Evolutionary conservation across 1,140 invertebrate species (phyloP), one percentile per base, ranked within the genome.

Genomic region (Drosophila sechellia): DNA sequence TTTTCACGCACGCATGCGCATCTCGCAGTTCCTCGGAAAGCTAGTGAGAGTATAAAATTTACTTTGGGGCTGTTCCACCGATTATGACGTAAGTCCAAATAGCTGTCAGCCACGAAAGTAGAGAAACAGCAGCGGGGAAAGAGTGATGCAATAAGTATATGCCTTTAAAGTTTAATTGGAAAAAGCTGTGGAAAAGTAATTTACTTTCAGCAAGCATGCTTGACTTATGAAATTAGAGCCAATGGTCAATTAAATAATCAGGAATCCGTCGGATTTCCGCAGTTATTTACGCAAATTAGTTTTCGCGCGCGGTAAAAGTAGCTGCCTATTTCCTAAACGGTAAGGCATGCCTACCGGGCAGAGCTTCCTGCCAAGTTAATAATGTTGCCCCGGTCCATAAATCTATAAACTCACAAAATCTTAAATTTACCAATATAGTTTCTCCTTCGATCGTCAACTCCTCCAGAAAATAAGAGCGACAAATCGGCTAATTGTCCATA

Each of bases 1-100:
- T 89, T 89, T 87, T 87, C 72, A 87, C 72, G 84, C 83, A 87
- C 83, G 83, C 84, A 79, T 87, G 83, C 79, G 60, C 61, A 46
- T 64, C 50, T 60, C 66, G 52, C 60, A 22, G 58, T 49, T 35
- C 39, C 37, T 37, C 43, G 35, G 39, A 39, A 22, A 3, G 39
- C 50, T 56, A 80, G 84, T 84, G 76, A 87, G 79, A 87, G 83
- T 87, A 77, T 63, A 46, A 59, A 69, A 89, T 87, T 87, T 87
- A 77, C 83, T 87, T 89, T 86, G 86, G 42, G 64, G 40, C 50
- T 49, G 37, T 40, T 66, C 48, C 43, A 20, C 27, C 34, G 42
- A 65, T 58, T 65, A 86, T 87, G 84, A 79, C 79, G 78, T 87
- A 86, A 86, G 64, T 5, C 11, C 13, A 13, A 17, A 20, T 50